These are phyloP conservation scores for Calameuta pallipes DNA, from an alignment of 2,888 invertebrate species.

Conservation along the genomic window DNA sequence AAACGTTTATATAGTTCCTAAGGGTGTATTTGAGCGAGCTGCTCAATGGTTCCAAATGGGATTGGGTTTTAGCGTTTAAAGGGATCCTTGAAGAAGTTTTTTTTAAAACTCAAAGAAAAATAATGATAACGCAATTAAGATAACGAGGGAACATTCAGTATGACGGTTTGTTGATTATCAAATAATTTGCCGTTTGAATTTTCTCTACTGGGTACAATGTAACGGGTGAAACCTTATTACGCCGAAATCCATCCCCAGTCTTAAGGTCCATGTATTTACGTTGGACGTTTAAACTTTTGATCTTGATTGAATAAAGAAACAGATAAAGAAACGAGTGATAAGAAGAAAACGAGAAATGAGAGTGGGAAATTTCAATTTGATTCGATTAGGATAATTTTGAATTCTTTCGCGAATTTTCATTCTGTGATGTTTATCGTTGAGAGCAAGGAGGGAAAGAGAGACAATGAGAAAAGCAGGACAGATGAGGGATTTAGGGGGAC, in stretches of 20 bases:
- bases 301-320: constrained; percentile 53
- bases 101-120: background rate
- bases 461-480: background rate
- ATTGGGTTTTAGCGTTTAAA: constrained; percentile 48
- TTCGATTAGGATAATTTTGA: background rate
- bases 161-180: background rate
- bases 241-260: constrained; percentile 51
- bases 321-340: constrained; percentile 36
- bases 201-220: background rate
- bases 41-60: constrained; percentile 42
- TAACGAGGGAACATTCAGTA: too few species aligned
- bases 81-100: constrained; percentile 18
- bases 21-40: constrained; percentile 42
- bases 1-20: background rate
- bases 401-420: too few species aligned
- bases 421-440: too few species aligned
- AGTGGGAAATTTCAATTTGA: constrained; percentile 1
- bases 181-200: background rate
- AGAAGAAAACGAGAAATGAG: constrained; percentile 16
- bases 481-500: too few species aligned
- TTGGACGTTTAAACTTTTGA: constrained; percentile 44
- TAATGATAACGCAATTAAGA: too few species aligned
- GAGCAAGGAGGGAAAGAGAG: background rate
- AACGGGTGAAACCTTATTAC: constrained; percentile 33
- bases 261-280: constrained; percentile 44